Evolutionary conservation across 2,888 invertebrate species (phyloP).

Genomic region (Oxystoma pomonae): DNA sequence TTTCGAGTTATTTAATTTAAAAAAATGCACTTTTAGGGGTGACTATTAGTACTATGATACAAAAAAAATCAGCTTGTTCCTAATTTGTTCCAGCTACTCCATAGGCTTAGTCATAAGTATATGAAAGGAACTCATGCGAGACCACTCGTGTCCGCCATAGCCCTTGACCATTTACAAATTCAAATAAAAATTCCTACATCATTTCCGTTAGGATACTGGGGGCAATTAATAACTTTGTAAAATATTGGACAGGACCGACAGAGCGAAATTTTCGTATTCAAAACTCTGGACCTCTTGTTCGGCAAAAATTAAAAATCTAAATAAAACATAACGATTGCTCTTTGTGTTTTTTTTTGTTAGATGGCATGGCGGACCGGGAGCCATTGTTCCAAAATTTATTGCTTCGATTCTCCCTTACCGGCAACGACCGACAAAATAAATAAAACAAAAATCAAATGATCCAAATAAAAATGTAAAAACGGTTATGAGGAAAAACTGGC

Average conservation of each 20-base stretch:
- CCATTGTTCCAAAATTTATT: conserved; percentile 46
- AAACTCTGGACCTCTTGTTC: conserved; percentile 37
- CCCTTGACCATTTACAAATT: no score
- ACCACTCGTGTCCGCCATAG: no score
- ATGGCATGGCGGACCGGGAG: conserved; percentile 28
- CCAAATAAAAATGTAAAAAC: conserved; percentile 15
- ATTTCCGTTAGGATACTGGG: conserved; percentile 14
- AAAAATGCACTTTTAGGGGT: no score
- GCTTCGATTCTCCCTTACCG: conserved; percentile 26
- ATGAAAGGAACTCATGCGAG: no score
- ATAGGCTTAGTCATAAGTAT: no score
- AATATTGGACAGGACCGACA: conserved; percentile 36
- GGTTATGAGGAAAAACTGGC: conserved; percentile 17
- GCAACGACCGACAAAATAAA: conserved; percentile 24
- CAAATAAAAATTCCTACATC: no score
- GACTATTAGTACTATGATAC: no score
- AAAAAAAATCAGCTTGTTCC: no score
- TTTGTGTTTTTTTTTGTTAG: conserved; percentile 35
- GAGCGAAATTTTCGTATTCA: conserved; percentile 31
- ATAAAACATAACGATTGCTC: conserved; percentile 44
- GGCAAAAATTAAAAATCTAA: conserved; percentile 44
- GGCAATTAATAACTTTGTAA: conserved; percentile 44
- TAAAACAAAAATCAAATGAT: conserved; percentile 13
- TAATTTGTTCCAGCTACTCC: no score
- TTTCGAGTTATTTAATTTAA: no score